These are phyloP conservation scores for Portunus trituberculatus DNA, from an alignment of 1,140 invertebrate genomes.

Conservation along the genomic window DNA sequence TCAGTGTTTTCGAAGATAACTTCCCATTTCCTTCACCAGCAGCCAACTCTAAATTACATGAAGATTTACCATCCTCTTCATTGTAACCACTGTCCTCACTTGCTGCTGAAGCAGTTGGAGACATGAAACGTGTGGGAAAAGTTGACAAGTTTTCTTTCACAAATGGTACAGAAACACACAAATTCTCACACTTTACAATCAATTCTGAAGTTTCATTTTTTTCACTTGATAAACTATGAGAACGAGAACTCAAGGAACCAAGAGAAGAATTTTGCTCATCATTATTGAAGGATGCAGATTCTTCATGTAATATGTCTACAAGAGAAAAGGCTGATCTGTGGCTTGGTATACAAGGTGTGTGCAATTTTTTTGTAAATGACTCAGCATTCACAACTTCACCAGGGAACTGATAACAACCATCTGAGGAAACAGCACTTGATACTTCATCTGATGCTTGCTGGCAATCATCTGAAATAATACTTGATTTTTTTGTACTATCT, in stretches of 20 bases:
- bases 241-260: not conserved
- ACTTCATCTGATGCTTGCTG: not conserved
- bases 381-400: not conserved
- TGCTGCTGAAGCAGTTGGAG: constrained; percentile 38
- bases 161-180: not conserved
- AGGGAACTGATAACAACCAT: not conserved
- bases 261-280: not conserved
- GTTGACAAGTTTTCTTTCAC: not conserved
- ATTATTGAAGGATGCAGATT: not conserved
- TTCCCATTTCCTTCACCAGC: not conserved
- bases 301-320: not conserved
- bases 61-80: constrained; percentile 37
- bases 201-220: not conserved
- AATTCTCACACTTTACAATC: not conserved
- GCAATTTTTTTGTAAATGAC: not conserved
- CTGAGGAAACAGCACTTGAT: not conserved
- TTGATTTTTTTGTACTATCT: not conserved
- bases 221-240: not conserved
- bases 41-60: not conserved
- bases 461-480: not conserved
- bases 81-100: constrained; percentile 63
- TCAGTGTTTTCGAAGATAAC: not conserved
- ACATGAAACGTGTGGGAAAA: constrained; percentile 44
- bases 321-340: constrained; percentile 50
- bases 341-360: constrained; percentile 40